A percentile compares a stretch with the other conserved stretches of the same genome.
phyloP scores from a whole-genome alignment of 2,888 invertebrate genomes.

The Protula sp. region DNA sequence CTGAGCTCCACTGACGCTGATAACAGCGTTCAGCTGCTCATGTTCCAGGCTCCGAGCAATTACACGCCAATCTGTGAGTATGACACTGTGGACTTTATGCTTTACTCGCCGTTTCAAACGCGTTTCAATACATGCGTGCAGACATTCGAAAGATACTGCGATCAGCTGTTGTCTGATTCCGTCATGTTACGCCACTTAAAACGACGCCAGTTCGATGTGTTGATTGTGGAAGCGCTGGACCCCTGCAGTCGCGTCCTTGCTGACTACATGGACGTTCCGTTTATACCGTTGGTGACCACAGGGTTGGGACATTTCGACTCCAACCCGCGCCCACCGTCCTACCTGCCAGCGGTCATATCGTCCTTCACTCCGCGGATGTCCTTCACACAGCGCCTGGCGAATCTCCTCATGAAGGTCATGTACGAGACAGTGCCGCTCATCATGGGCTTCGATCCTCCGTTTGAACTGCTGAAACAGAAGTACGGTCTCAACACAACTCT shows the following conservation, averaged over 20 bases:
- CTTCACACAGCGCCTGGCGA: slow-evolving; percentile 17
- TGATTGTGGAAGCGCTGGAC: slow-evolving; percentile 23
- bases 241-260: slow-evolving; percentile 22
- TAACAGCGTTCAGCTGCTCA: background rate
- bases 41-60: slow-evolving; percentile 13
- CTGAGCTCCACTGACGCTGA: background rate
- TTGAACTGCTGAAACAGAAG: slow-evolving; percentile 16
- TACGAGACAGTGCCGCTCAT: slow-evolving; percentile 21
- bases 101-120: slow-evolving; percentile 14
- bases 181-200: slow-evolving; percentile 13
- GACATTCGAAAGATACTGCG: slow-evolving; percentile 19
- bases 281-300: slow-evolving; percentile 21
- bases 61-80: slow-evolving; percentile 19
- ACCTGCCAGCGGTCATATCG: slow-evolving; percentile 20
- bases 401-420: slow-evolving; percentile 20
- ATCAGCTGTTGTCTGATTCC: slow-evolving; percentile 11
- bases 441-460: slow-evolving; percentile 16
- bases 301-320: slow-evolving; percentile 22
- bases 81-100: slow-evolving; percentile 21
- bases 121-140: slow-evolving; percentile 17
- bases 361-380: slow-evolving; percentile 21
- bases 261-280: slow-evolving; percentile 22
- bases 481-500: slow-evolving; percentile 17
- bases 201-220: slow-evolving; percentile 12
- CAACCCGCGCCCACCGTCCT: slow-evolving; percentile 24